Conservation (phyloP, 2,888 invertebrate genomes). For the Margaritifera margaritifera region DNA sequence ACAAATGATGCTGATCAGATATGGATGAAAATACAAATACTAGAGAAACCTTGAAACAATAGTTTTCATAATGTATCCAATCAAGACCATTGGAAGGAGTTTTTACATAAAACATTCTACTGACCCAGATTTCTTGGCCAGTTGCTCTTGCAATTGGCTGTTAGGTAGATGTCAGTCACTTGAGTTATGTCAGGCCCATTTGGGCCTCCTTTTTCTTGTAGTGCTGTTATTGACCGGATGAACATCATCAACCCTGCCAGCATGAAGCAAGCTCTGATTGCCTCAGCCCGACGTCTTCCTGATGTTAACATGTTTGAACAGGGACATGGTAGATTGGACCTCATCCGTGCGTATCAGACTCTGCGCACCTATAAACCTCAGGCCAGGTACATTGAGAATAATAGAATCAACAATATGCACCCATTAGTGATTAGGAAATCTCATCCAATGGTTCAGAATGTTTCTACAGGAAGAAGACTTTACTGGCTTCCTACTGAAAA, state of each 20-base stretch:
- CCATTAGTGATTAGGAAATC: not conserved
- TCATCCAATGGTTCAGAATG: not conserved
- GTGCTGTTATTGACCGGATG: conserved; percentile 74
- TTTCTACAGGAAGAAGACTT: not conserved
- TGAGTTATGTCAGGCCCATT: too few species aligned
- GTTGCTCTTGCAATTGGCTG: too few species aligned
- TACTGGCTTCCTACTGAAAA: not conserved
- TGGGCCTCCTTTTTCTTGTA: conserved; percentile 38
- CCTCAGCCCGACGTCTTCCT: conserved; percentile 87
- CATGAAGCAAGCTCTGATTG: conserved; percentile 95
- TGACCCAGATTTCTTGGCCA: too few species aligned
- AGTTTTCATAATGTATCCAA: too few species aligned
- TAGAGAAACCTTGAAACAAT: too few species aligned
- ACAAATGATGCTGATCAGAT: too few species aligned
- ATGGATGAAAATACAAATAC: too few species aligned
- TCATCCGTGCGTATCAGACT: conserved; percentile 87
- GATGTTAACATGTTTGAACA: conserved; percentile 96
- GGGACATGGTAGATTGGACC: conserved; percentile 94
- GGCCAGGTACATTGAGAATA: conserved; percentile 72
- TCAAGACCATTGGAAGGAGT: too few species aligned
- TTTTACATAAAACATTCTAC: too few species aligned
- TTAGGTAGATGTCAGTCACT: too few species aligned
- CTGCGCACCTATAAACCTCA: conserved; percentile 80
- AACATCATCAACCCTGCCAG: conserved; percentile 85
- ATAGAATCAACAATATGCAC: not conserved